Conservation (phyloP, 2,888 invertebrate genomes). For the Eledona agricola region DNA sequence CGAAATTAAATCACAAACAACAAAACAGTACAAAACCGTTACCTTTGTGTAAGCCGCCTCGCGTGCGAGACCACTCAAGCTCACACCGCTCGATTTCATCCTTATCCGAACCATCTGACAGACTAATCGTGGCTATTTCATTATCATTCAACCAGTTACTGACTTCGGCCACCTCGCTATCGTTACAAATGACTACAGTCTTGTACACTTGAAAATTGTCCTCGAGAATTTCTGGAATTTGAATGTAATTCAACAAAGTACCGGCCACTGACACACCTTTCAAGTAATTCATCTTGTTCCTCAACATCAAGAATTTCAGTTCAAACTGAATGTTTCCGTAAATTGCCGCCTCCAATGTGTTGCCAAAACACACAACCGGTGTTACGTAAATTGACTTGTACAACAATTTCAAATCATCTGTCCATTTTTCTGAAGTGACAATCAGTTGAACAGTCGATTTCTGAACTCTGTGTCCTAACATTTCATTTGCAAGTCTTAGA, state of each 20-base stretch:
- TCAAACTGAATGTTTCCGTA: constrained; percentile 69
- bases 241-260: constrained; percentile 1
- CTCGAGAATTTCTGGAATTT: constrained; percentile 61
- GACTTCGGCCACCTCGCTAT: constrained; percentile 66
- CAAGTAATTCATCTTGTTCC: constrained; percentile 60
- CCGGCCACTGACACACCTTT: constrained; percentile 53
- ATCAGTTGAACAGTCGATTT: constrained; percentile 68
- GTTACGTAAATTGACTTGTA: constrained; percentile 65
- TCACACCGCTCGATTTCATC: constrained; percentile 46
- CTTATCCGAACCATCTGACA: constrained; percentile 44
- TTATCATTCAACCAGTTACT: constrained; percentile 48
- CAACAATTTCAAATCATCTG: constrained; percentile 66
- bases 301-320: constrained; percentile 60
- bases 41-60: constrained; percentile 36
- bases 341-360: constrained; percentile 78
- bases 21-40: constrained; percentile 36
- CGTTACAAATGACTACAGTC: constrained; percentile 71
- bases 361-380: constrained; percentile 74
- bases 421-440: constrained; percentile 73
- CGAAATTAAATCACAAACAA: constrained; percentile 3
- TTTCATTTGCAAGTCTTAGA: constrained; percentile 61
- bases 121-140: constrained; percentile 46
- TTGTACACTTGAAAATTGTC: constrained; percentile 63
- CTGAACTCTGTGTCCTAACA: constrained; percentile 61
- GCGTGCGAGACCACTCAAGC: constrained; percentile 43